Evolutionary conservation across 2,113 vertebrate genomes (phyloP).

Genomic region (Indicator maculatus): DNA sequence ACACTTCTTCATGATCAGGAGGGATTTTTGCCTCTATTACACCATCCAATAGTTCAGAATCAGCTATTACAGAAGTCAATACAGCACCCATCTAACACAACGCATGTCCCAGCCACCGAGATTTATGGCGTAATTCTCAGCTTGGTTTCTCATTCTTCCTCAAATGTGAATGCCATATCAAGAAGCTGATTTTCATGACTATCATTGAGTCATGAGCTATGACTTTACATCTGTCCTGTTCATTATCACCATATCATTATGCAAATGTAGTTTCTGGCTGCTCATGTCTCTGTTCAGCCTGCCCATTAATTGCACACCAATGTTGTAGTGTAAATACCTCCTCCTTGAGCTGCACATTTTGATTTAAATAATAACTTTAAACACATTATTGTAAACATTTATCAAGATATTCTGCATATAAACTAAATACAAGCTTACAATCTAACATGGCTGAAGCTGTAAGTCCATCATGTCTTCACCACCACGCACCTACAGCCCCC

Average conservation of each 20-base stretch:
- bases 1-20: neutral
- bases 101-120: neutral
- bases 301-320: neutral
- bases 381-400: neutral
- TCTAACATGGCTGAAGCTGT: neutral
- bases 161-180: neutral
- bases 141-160: neutral
- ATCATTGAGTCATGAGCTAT: neutral
- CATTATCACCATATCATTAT: conserved; percentile 35
- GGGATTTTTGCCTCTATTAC: neutral
- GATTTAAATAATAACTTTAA: neutral
- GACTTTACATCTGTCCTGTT: conserved; percentile 39
- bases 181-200: conserved; percentile 13
- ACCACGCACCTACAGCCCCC: accelerated
- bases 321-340: neutral
- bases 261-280: neutral
- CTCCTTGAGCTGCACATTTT: neutral
- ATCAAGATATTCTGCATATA: neutral
- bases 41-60: neutral
- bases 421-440: neutral
- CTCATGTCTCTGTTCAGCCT: neutral
- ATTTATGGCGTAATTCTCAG: neutral
- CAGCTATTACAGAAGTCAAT: conserved; percentile 3
- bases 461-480: neutral
- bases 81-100: neutral